phyloP scores from a whole-genome alignment of 2,888 invertebrate genomes.

The Conops quadrifasciatus region DNA sequence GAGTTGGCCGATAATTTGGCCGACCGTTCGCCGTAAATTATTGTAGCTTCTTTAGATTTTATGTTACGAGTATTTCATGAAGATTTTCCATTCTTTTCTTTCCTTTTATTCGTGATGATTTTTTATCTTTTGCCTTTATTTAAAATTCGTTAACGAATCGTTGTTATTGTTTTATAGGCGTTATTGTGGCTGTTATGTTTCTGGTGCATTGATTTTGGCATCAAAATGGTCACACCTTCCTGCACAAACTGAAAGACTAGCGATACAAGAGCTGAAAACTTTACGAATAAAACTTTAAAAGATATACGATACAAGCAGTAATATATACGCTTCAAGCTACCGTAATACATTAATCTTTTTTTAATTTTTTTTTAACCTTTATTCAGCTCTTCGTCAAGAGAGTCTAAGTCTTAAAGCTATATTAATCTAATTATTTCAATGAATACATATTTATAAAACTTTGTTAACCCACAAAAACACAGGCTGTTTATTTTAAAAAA shows the following conservation, averaged over 20 bases:
- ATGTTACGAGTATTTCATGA: no score
- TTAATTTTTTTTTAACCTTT: not conserved
- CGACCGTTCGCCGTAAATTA: no score
- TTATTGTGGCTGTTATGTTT: not conserved
- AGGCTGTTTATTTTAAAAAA: no score
- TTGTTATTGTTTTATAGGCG: not conserved
- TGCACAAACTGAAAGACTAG: not conserved
- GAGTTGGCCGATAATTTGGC: no score
- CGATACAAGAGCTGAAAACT: not conserved
- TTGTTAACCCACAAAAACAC: no score
- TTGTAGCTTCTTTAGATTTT: no score
- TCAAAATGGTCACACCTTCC: conserved; percentile 1
- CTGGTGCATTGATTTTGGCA: not conserved
- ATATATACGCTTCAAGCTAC: no score
- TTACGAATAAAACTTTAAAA: no score
- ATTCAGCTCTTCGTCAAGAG: no score
- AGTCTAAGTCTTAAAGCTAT: not conserved
- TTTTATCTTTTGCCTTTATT: not conserved
- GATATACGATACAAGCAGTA: no score
- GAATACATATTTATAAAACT: no score
- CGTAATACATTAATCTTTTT: not conserved
- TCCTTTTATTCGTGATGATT: not conserved
- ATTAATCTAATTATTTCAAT: not conserved
- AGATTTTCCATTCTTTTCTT: not conserved
- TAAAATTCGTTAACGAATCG: no score